Percentiles rank a stretch among this genome's conserved stretches.
phyloP scores from a whole-genome alignment of 2,797 vertebrate genomes.

The Poliocrania exsul region DNA sequence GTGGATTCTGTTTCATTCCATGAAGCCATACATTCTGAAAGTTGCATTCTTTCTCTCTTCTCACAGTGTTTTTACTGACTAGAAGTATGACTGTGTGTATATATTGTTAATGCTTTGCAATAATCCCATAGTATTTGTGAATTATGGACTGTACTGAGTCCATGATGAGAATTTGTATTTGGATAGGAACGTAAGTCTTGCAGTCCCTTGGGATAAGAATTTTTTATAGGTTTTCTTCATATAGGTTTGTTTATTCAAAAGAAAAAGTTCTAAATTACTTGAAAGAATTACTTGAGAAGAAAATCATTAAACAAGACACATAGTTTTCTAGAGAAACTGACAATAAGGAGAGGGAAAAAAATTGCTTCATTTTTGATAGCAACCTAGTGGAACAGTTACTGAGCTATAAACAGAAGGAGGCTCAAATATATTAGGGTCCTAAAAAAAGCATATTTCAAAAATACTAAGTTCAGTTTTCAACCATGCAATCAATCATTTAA shows the following conservation, averaged over 20 bases:
- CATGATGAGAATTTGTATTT: neutral
- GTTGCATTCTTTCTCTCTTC: neutral
- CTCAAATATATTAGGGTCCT: neutral
- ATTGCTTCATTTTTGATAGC: neutral
- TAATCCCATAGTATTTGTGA: neutral
- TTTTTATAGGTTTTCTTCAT: neutral
- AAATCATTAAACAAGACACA: neutral
- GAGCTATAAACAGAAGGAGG: neutral
- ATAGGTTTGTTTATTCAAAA: neutral
- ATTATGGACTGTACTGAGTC: neutral
- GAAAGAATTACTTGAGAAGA: neutral
- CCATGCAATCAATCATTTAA: neutral
- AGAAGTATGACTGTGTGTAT: neutral
- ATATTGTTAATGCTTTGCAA: neutral
- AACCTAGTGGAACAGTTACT: neutral
- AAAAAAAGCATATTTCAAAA: slow-evolving; percentile 24
- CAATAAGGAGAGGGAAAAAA: neutral
- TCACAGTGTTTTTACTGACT: neutral
- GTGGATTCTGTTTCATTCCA: neutral
- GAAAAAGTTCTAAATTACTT: neutral
- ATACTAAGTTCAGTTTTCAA: slow-evolving; percentile 1
- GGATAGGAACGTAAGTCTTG: neutral
- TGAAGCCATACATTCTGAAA: neutral
- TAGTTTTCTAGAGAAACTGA: neutral
- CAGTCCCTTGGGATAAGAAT: neutral